Evolutionary conservation across 2,888 invertebrate genomes (phyloP).

Genomic region (Villa cingulata): DNA sequence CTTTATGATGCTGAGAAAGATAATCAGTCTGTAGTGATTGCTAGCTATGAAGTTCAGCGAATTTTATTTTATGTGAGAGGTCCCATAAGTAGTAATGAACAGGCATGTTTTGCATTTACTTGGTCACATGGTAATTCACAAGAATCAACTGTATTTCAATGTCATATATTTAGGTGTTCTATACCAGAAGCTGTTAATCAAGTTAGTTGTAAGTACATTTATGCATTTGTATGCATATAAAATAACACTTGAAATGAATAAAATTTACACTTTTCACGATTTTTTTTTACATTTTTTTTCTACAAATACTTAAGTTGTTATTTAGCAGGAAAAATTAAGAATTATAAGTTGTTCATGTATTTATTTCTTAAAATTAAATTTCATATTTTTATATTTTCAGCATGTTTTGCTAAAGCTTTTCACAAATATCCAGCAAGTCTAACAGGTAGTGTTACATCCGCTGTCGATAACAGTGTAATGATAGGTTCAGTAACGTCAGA

Average conservation of each 20-base stretch:
- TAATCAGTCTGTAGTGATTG: constrained; percentile 50
- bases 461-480: constrained; percentile 31
- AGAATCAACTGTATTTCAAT: constrained; percentile 84
- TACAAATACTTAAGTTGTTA: no score
- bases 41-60: constrained; percentile 79
- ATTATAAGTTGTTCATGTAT: background rate
- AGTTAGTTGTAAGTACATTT: constrained; percentile 49
- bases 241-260: no score
- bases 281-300: no score
- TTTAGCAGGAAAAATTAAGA: background rate
- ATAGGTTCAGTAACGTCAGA: constrained; percentile 47
- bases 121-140: constrained; percentile 87
- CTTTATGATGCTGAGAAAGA: constrained; percentile 72
- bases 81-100: constrained; percentile 62
- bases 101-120: constrained; percentile 95
- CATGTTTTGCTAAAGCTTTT: constrained; percentile 89
- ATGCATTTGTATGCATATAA: no score
- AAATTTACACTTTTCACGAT: no score
- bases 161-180: constrained; percentile 94
- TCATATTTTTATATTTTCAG: constrained; percentile 16
- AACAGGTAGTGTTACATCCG: constrained; percentile 59
- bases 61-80: constrained; percentile 94
- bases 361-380: background rate
- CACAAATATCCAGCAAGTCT: constrained; percentile 73
- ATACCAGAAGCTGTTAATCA: constrained; percentile 81